These are phyloP conservation scores for Malachius bipustulatus DNA, from an alignment of 2,888 invertebrate species.

Conservation along the genomic window DNA sequence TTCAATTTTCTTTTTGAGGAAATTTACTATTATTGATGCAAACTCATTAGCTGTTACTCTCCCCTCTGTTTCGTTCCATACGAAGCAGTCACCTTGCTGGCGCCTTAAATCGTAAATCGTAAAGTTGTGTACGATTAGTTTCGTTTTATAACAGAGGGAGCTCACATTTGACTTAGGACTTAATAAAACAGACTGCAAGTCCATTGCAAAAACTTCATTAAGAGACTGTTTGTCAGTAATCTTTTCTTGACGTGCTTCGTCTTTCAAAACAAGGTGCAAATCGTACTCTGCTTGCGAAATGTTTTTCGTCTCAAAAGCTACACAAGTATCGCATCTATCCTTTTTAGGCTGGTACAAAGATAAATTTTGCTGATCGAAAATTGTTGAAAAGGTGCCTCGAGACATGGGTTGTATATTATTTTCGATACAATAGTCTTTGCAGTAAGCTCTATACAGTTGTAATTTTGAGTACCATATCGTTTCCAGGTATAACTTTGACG, in stretches of 20 bases:
- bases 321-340: conserved; percentile 6
- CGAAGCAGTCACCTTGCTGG: conserved; percentile 13
- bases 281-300: conserved; percentile 11
- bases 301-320: conserved; percentile 11
- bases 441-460: conserved; percentile 3
- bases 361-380: conserved; percentile 4
- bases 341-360: conserved; percentile 6
- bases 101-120: conserved; percentile 13
- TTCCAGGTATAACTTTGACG: conserved; percentile 7
- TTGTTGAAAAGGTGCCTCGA: neutral
- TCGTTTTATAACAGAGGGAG: conserved; percentile 15
- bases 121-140: conserved; percentile 15
- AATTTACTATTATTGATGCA: conserved; percentile 2
- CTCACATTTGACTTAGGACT: conserved; percentile 12
- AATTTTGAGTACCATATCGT: neutral
- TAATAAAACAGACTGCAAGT: conserved; percentile 14
- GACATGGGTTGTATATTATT: conserved; percentile 1
- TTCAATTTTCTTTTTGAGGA: conserved; percentile 2
- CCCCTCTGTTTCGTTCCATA: conserved; percentile 16
- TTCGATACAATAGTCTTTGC: neutral
- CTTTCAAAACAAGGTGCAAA: conserved; percentile 10
- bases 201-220: conserved; percentile 13
- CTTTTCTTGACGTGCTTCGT: conserved; percentile 14
- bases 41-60: conserved; percentile 14
- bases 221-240: conserved; percentile 7